A percentile compares a stretch with the other conserved stretches of the same genome.
phyloP scores from a whole-genome alignment of 1,140 invertebrate species.

The Latrodectus geometricus region DNA sequence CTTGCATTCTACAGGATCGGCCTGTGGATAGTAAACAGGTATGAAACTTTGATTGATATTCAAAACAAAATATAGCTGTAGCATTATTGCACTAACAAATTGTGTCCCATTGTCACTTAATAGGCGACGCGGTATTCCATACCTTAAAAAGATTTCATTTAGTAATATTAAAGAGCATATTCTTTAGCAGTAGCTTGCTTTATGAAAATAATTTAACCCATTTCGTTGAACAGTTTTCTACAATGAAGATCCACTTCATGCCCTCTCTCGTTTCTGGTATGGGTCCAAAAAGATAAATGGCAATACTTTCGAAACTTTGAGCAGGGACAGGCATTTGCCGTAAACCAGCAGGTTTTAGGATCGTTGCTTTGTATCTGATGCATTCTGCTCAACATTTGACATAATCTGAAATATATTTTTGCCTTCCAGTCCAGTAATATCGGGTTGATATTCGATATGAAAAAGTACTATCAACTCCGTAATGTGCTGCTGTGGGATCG shows the following conservation, averaged over 20 bases:
- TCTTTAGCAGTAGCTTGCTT: not conserved
- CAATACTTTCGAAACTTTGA: constrained; percentile 4
- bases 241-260: too few relatives aligned
- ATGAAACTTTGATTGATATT: too few relatives aligned
- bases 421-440: constrained; percentile 28
- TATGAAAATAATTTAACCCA: constrained; percentile 38
- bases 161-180: too few relatives aligned
- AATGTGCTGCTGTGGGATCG: constrained; percentile 20
- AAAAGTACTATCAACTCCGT: constrained; percentile 13
- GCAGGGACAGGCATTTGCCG: not conserved
- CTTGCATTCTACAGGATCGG: too few relatives aligned
- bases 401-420: constrained; percentile 41
- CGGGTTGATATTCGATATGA: not conserved
- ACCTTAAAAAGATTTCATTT: too few relatives aligned
- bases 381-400: constrained; percentile 9
- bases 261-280: too few relatives aligned
- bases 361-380: constrained; percentile 9
- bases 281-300: constrained; percentile 33
- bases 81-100: too few relatives aligned
- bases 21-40: too few relatives aligned
- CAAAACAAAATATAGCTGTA: too few relatives aligned
- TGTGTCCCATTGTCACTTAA: too few relatives aligned
- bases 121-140: too few relatives aligned
- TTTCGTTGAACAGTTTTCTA: constrained; percentile 38
- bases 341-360: constrained; percentile 14